Conservation (phyloP, 2,113 vertebrate genomes). For the Corydoras maculifer region DNA sequence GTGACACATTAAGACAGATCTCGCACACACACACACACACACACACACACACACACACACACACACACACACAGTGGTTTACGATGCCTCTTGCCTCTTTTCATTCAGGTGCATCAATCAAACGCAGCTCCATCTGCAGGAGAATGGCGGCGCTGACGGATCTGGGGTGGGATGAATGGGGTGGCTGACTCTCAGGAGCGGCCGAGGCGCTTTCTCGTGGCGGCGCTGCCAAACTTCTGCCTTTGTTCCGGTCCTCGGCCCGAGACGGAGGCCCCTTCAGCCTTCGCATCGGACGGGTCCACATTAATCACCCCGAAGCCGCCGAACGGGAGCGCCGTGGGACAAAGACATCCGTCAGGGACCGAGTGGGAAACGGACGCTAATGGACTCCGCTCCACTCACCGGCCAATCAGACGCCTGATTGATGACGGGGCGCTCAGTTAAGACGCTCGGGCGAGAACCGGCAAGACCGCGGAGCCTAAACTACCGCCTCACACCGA, state of each 20-base stretch:
- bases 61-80: too few species aligned
- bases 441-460: too few species aligned
- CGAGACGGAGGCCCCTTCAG: slow-evolving; percentile 45
- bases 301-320: slow-evolving; percentile 49
- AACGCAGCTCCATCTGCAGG: too few species aligned
- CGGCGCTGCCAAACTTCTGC: slow-evolving; percentile 38
- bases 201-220: slow-evolving; percentile 16
- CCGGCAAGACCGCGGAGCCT: too few species aligned
- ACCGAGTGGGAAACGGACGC: slow-evolving; percentile 20
- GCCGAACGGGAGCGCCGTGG: slow-evolving; percentile 41
- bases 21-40: not conserved
- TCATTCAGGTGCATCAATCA: too few species aligned
- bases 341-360: slow-evolving; percentile 38
- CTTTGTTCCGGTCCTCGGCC: slow-evolving; percentile 32
- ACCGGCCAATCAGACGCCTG: too few species aligned
- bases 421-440: too few species aligned
- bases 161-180: too few species aligned
- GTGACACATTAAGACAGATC: slow-evolving; percentile 10
- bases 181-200: too few species aligned
- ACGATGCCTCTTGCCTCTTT: too few species aligned
- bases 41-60: not conserved
- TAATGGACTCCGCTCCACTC: slow-evolving; percentile 17
- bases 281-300: slow-evolving; percentile 41
- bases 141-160: too few species aligned
- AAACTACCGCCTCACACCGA: too few species aligned